Evolutionary conservation across 2,113 vertebrate species (phyloP).

Genomic region (Antigone vipio): DNA sequence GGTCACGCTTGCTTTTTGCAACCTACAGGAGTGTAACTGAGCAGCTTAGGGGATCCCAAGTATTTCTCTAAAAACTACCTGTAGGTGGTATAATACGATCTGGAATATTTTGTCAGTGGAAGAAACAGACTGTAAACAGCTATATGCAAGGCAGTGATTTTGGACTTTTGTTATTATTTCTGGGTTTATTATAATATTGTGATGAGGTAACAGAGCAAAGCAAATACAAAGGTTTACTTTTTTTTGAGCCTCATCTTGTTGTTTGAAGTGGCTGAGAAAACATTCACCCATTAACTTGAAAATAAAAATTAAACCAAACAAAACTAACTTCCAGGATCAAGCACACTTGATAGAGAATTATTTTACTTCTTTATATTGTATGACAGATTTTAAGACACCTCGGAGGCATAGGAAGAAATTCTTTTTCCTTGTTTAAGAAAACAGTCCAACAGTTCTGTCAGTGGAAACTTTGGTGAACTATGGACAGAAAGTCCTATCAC

Average conservation of each 20-base stretch:
- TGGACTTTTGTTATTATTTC: neutral
- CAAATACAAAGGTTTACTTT: neutral
- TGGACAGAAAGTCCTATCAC: neutral
- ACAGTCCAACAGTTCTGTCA: neutral
- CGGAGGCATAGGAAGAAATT: neutral
- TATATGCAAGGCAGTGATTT: neutral
- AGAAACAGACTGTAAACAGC: neutral
- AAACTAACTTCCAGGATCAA: neutral
- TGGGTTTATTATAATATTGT: neutral
- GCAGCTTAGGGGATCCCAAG: neutral
- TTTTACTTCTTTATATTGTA: neutral
- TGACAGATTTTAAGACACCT: neutral
- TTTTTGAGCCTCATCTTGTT: neutral
- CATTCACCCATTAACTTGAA: neutral
- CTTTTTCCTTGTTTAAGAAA: neutral
- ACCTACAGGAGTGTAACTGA: neutral
- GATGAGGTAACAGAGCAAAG: neutral
- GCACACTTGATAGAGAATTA: neutral
- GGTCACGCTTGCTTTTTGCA: neutral
- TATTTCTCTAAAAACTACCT: slow-evolving; percentile 49
- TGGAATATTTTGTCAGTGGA: slow-evolving; percentile 23
- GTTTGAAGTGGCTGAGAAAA: neutral
- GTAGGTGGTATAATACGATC: slow-evolving; percentile 65
- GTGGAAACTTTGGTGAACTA: neutral
- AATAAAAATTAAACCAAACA: neutral